Base-by-base conservation (phyloP, 2,888 invertebrate genomes). In the Pandemis cinnamomeana region DNA sequence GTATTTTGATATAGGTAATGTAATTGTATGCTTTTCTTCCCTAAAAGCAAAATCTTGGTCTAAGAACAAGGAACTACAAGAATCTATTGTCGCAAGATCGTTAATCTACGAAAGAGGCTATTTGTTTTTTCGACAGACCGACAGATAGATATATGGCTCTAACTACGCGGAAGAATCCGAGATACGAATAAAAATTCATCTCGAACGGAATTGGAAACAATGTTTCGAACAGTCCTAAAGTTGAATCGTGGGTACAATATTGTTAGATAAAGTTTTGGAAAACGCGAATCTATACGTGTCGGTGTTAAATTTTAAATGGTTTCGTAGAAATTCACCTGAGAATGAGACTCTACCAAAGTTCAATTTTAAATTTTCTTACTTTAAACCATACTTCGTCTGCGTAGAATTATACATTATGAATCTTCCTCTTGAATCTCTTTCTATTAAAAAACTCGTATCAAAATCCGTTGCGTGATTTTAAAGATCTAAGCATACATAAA, bases 191-290 rank as follows among this genome's bases (percentile, higher is more conserved):
- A 73, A 66, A 70, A 53, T 66, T 51, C 7, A 58, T 62, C 51
- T 69, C 64, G 64, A 66, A 72, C 68, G 72, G 58, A 81, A 82
- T 80, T 77, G 80, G 82, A 82, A 83, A 83, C 85, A 85, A 83
- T 82, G 84, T 84, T 81, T 80, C 81, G 80, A 79, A 78, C 78
- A 77, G 58, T 61, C 81, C 80, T 80, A 82, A 82, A 83, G 79
- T 83, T 77, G 78, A 79, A 79, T 77, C 72, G 75, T 78, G 82
- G 13, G 8, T 36, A 7, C 13, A 48, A 55, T 60, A 60, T 66
- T 60, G 73, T 51, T 20, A 8, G 20, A 55, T 55, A 0, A 15
- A 15, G 6, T 20, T 20, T 20, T 20, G 48, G 8, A 55, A 20
- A 46, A 11, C 11, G 46, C 11, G 46, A 1, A 11, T 5, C 2